These are phyloP conservation scores for Uria aalge DNA, from an alignment of 2,113 vertebrate species.

Conservation along the genomic window DNA sequence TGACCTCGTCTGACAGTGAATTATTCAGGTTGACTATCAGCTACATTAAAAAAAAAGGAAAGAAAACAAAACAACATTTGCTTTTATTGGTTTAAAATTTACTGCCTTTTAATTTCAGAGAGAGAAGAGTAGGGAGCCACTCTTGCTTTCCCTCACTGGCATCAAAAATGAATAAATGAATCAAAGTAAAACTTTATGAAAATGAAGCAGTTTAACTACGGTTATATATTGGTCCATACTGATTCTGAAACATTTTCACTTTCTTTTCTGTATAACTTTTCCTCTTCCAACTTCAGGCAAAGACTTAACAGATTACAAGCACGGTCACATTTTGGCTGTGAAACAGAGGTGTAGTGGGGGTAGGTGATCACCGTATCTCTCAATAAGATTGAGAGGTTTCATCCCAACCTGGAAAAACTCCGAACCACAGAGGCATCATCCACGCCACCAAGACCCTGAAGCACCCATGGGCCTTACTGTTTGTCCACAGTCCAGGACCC, in stretches of 20 bases:
- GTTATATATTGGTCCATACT: not conserved
- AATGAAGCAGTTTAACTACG: conserved; percentile 46
- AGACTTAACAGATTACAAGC: not conserved
- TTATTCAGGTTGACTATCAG: conserved; percentile 57
- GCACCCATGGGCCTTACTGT: not conserved
- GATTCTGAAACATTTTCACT: not conserved
- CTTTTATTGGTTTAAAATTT: conserved; percentile 70
- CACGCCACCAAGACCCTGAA: not conserved
- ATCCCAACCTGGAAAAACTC: not conserved
- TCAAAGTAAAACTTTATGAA: conserved; percentile 46
- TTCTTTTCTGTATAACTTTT: not conserved
- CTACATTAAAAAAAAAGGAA: conserved; percentile 13
- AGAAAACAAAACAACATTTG: not conserved
- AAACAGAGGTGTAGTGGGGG: not conserved
- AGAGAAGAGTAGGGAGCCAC: conserved; percentile 5
- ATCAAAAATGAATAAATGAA: conserved; percentile 58
- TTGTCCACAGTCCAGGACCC: not conserved
- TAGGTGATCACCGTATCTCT: not conserved
- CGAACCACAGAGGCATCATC: not conserved
- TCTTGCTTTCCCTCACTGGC: conserved; percentile 20
- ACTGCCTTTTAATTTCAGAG: conserved; percentile 55
- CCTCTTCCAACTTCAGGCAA: not conserved
- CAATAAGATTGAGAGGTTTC: not conserved
- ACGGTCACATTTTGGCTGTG: not conserved
- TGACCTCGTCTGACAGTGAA: conserved; percentile 54